phyloP scores from a whole-genome alignment of 2,888 invertebrate genomes.

The Hylaea fasciaria region DNA sequence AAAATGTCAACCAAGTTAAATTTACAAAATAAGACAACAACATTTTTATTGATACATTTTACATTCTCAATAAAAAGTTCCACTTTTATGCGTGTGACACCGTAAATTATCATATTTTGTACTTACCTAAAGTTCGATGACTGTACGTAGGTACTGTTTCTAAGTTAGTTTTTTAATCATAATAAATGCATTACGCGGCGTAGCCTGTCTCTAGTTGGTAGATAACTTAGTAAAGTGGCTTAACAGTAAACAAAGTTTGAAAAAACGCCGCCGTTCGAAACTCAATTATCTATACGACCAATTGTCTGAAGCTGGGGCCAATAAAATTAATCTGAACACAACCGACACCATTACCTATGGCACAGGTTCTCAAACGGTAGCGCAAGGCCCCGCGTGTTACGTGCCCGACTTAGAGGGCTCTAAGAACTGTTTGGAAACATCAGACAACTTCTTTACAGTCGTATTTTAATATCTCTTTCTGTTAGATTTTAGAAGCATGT shows the following conservation, averaged over 20 bases:
- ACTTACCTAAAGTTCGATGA: slow-evolving; percentile 34
- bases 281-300: slow-evolving; percentile 83
- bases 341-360: slow-evolving; percentile 74
- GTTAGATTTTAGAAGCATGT: too few relatives aligned
- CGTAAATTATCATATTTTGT: slow-evolving; percentile 37
- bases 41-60: slow-evolving; percentile 51
- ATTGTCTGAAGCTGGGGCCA: slow-evolving; percentile 76
- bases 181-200: slow-evolving; percentile 58
- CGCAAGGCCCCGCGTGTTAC: background rate
- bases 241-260: slow-evolving; percentile 70
- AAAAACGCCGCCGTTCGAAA: slow-evolving; percentile 70
- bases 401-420: too few relatives aligned
- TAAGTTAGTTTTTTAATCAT: slow-evolving; percentile 56
- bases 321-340: slow-evolving; percentile 81
- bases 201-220: slow-evolving; percentile 48
- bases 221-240: slow-evolving; percentile 63
- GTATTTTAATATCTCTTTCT: too few relatives aligned
- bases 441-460: too few relatives aligned
- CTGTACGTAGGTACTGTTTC: slow-evolving; percentile 21
- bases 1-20: slow-evolving; percentile 37
- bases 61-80: slow-evolving; percentile 41
- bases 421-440: too few relatives aligned
- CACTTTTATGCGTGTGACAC: slow-evolving; percentile 43
- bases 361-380: slow-evolving; percentile 20
- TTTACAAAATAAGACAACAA: slow-evolving; percentile 36